A percentile compares a stretch with the other conserved stretches of the same genome.
Conservation (phyloP, 2,113 vertebrate genomes). For the Cyanoderma ruficeps region DNA sequence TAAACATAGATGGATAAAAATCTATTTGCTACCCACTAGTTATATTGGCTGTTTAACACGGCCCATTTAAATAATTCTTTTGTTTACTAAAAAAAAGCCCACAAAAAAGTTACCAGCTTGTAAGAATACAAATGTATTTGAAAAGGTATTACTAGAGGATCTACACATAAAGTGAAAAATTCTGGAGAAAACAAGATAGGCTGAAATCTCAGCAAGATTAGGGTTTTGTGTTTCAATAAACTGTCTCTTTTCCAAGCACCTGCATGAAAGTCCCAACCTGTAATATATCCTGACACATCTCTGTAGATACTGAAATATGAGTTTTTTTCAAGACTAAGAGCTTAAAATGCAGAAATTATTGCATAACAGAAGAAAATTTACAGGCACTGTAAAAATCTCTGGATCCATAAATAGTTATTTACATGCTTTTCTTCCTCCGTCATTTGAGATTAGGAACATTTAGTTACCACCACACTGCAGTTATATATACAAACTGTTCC, state of each 20-base stretch:
- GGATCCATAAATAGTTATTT: background rate
- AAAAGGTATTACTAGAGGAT: background rate
- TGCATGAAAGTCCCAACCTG: background rate
- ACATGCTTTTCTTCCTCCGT: background rate
- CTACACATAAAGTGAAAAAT: background rate
- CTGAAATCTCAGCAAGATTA: background rate
- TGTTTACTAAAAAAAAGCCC: background rate
- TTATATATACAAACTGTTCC: background rate
- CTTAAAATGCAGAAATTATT: background rate
- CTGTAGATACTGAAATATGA: background rate
- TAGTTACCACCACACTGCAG: background rate
- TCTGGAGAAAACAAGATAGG: background rate
- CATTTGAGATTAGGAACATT: background rate
- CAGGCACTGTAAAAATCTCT: background rate
- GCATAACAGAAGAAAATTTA: background rate
- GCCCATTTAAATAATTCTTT: background rate
- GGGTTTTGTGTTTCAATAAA: background rate
- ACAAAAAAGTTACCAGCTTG: background rate
- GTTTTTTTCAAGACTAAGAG: rapidly evolving
- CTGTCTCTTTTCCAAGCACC: background rate
- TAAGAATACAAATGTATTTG: background rate
- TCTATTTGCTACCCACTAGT: background rate
- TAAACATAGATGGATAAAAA: background rate
- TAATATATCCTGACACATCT: background rate
- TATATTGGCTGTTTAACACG: background rate